Evolutionary conservation across 2,113 vertebrate genomes (phyloP).

Genomic region (Elanus axillaris): DNA sequence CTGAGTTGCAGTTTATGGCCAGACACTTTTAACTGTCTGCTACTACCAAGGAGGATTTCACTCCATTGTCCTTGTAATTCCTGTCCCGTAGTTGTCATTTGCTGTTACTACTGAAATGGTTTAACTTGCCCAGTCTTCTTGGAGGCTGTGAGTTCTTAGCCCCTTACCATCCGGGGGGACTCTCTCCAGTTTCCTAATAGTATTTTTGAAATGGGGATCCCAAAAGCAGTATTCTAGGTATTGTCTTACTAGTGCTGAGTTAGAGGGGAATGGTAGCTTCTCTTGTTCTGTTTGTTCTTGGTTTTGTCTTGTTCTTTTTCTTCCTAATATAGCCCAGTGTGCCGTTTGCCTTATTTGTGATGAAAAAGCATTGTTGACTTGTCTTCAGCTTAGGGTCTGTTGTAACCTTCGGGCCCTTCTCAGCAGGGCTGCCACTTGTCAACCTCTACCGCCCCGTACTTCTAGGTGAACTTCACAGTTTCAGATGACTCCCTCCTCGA

Average conservation of each 20-base stretch:
- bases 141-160: background rate
- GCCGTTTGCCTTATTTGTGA: background rate
- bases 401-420: background rate
- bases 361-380: background rate
- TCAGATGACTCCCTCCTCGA: background rate
- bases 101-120: background rate
- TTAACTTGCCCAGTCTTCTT: background rate
- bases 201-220: background rate
- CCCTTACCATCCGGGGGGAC: background rate
- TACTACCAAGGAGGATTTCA: background rate
- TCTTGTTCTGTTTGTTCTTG: background rate
- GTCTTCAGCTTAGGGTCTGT: background rate
- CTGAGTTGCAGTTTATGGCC: background rate
- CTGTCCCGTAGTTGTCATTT: background rate
- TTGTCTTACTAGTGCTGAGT: background rate
- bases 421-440: background rate
- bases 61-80: background rate
- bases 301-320: background rate
- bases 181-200: background rate
- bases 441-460: background rate
- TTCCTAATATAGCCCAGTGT: background rate
- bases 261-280: background rate
- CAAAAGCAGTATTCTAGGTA: background rate
- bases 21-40: background rate
- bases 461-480: background rate